These are phyloP conservation scores for Conus ventricosus DNA, from an alignment of 1,140 invertebrate species.

Conservation along the genomic window DNA sequence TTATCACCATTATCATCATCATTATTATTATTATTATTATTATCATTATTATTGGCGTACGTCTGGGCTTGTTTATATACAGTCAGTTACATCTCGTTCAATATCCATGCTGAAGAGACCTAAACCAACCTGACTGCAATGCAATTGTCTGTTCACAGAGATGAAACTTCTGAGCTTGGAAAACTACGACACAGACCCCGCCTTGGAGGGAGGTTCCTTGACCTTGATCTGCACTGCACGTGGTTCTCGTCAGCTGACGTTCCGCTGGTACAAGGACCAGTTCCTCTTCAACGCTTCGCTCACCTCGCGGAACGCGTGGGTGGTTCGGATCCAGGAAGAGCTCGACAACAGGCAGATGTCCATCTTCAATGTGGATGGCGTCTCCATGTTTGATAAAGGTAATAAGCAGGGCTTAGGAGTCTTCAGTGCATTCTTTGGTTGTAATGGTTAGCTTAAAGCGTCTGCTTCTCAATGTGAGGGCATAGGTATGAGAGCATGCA, in stretches of 20 bases:
- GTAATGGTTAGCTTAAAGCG: no score
- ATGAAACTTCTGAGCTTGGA: constrained; percentile 47
- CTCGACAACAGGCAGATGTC: constrained; percentile 48
- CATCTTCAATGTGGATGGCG: constrained; percentile 56
- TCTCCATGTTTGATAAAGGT: constrained; percentile 55
- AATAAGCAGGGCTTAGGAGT: no score
- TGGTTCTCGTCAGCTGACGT: constrained; percentile 45
- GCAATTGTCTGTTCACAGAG: constrained; percentile 32
- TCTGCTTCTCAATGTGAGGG: no score
- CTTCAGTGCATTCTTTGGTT: no score
- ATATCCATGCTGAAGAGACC: no score
- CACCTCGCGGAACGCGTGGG: constrained; percentile 54
- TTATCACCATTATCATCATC: no score
- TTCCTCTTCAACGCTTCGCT: constrained; percentile 44
- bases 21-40: no score
- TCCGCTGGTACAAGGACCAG: constrained; percentile 58
- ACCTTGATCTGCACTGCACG: constrained; percentile 54
- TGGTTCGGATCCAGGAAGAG: constrained; percentile 41
- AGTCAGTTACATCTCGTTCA: no score
- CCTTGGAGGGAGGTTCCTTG: constrained; percentile 49
- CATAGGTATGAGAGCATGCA: no score
- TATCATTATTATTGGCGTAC: no score
- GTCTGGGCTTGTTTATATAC: no score
- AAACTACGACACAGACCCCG: constrained; percentile 42
- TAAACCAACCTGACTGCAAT: no score